Evolutionary conservation across 2,888 invertebrate genomes (phyloP).

Genomic region (Pediacus dermestoides): DNA sequence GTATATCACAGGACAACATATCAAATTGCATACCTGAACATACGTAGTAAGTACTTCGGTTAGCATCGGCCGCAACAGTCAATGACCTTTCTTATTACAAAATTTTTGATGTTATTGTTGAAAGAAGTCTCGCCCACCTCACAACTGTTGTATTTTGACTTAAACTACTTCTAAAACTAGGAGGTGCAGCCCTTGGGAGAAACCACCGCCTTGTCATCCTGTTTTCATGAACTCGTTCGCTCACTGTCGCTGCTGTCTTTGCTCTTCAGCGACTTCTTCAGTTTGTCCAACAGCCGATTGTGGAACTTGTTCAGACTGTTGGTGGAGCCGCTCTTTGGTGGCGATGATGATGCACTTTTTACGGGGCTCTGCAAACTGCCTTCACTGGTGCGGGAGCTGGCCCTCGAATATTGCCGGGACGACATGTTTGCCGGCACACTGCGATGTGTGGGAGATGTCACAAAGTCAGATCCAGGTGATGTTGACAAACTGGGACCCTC

Average conservation of each 20-base stretch:
- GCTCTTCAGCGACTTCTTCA: slow-evolving; percentile 67
- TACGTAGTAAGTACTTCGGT: slow-evolving; percentile 31
- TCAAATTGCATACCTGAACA: slow-evolving; percentile 37
- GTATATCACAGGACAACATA: slow-evolving; percentile 42
- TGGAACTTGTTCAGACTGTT: slow-evolving; percentile 74
- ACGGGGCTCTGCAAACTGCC: slow-evolving; percentile 62
- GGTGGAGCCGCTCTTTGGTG: slow-evolving; percentile 59
- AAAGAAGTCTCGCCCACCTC: slow-evolving; percentile 13
- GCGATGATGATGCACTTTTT: slow-evolving; percentile 64
- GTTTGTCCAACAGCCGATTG: slow-evolving; percentile 73
- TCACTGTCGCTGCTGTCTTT: slow-evolving; percentile 54
- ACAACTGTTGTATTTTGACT: no score
- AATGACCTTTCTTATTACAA: slow-evolving; percentile 18
- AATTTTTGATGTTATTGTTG: no score
- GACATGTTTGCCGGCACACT: slow-evolving; percentile 65
- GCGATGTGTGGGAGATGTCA: slow-evolving; percentile 57
- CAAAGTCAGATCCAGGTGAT: slow-evolving; percentile 60
- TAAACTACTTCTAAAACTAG: no score
- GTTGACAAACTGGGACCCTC: slow-evolving; percentile 69
- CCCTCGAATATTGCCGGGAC: slow-evolving; percentile 57
- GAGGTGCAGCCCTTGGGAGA: slow-evolving; percentile 27
- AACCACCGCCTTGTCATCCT: slow-evolving; percentile 18
- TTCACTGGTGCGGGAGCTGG: slow-evolving; percentile 62
- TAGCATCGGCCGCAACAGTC: slow-evolving; percentile 30
- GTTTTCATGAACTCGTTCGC: slow-evolving; percentile 56